phyloP scores from a whole-genome alignment of 2,888 invertebrate genomes.

The Iphiclides podalirius region DNA sequence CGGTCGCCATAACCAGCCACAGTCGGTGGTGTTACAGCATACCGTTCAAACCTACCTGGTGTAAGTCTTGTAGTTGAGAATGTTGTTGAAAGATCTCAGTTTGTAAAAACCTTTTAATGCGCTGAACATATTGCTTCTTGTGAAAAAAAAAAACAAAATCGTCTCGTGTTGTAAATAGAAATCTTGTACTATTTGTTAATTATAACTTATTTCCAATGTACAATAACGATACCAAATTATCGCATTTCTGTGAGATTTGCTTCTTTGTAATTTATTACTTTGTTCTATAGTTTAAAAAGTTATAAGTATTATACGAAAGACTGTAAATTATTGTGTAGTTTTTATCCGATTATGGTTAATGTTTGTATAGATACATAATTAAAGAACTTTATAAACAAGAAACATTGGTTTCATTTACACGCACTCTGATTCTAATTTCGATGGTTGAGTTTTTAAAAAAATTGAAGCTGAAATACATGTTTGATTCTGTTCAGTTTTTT shows the following conservation, averaged over 20 bases:
- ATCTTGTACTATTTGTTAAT: conserved; percentile 50
- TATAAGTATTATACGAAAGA: conserved; percentile 78
- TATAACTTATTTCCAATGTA: conserved; percentile 58
- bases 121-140: conserved; percentile 58
- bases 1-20: conserved; percentile 63
- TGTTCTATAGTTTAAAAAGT: conserved; percentile 61
- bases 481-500: conserved; percentile 62
- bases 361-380: conserved; percentile 76
- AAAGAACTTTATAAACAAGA: conserved; percentile 71
- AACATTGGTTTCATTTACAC: conserved; percentile 32
- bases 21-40: conserved; percentile 71
- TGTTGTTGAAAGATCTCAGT: conserved; percentile 57
- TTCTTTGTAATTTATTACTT: conserved; percentile 66
- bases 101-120: conserved; percentile 52
- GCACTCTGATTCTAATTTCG: conserved; percentile 13
- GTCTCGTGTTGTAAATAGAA: conserved; percentile 65
- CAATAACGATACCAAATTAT: conserved; percentile 78
- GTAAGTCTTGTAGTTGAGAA: conserved; percentile 44
- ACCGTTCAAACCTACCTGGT: conserved; percentile 77
- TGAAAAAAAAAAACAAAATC: conserved; percentile 53
- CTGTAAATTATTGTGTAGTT: conserved; percentile 78
- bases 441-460: conserved; percentile 38
- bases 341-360: conserved; percentile 68
- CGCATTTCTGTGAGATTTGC: conserved; percentile 71
- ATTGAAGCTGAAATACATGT: conserved; percentile 49